Conservation (phyloP, 2,888 invertebrate genomes). For the Sphaerophoria taeniata region DNA sequence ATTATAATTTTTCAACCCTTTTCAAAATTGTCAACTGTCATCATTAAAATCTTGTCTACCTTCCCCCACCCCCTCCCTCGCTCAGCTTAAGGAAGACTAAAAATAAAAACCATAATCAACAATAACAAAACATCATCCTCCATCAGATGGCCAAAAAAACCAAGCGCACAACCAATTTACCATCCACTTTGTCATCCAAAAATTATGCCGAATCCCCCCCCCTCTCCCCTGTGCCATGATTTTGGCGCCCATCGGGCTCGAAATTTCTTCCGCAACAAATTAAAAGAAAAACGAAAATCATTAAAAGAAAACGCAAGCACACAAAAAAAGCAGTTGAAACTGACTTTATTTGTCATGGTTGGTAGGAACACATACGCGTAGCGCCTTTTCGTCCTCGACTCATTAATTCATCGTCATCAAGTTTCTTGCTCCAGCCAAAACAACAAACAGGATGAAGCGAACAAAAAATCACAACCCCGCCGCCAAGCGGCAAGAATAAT, state of each 20-base stretch:
- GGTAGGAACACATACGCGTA: constrained; percentile 61
- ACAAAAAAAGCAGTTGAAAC: constrained; percentile 16
- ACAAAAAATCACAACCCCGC: constrained; percentile 15
- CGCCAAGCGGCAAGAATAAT: constrained; percentile 48
- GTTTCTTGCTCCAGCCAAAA: constrained; percentile 36
- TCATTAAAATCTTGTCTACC: constrained; percentile 57
- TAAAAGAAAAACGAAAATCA: constrained; percentile 48
- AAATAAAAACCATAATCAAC: constrained; percentile 30
- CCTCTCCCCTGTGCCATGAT: constrained; percentile 26
- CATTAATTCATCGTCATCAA: constrained; percentile 70
- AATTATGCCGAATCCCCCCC: not conserved
- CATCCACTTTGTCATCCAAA: constrained; percentile 7
- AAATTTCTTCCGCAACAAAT: constrained; percentile 69
- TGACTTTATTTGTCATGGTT: constrained; percentile 69
- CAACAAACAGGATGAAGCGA: constrained; percentile 35
- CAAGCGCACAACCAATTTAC: constrained; percentile 44
- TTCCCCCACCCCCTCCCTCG: not conserved
- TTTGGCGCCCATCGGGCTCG: constrained; percentile 66
- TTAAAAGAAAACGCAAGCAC: not conserved
- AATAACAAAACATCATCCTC: constrained; percentile 44
- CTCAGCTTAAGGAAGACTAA: too few relatives aligned
- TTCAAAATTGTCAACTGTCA: constrained; percentile 57
- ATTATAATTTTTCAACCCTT: constrained; percentile 50
- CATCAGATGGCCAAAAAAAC: constrained; percentile 63
- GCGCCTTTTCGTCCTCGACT: constrained; percentile 52